A percentile compares a stretch with the other conserved stretches of the same genome.
These are phyloP conservation scores for Polyergus mexicanus DNA, from an alignment of 1,140 invertebrate species.

Conservation along the genomic window DNA sequence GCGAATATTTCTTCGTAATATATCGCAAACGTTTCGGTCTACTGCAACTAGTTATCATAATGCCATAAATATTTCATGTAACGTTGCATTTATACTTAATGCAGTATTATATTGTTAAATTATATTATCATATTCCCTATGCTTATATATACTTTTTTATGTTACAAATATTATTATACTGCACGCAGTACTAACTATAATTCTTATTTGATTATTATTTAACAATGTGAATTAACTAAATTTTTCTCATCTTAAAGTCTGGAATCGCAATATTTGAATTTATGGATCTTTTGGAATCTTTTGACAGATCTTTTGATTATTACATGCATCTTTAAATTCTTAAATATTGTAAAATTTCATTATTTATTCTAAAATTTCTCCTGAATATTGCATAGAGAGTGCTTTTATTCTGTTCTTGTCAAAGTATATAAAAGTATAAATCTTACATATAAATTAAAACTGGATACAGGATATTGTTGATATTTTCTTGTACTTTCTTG, in stretches of 20 bases:
- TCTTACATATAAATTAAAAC: constrained; percentile 19
- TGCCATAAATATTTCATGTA: neutral
- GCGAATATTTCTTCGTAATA: constrained; percentile 1
- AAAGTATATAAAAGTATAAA: constrained; percentile 21
- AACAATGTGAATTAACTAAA: neutral
- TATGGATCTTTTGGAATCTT: neutral
- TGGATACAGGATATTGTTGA: neutral
- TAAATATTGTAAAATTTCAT: constrained; percentile 1
- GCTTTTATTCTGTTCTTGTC: neutral
- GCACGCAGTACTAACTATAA: neutral
- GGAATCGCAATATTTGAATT: constrained; percentile 4
- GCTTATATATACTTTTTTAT: neutral
- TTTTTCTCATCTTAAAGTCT: neutral
- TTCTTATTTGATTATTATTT: neutral
- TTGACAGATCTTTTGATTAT: neutral
- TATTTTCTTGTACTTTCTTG: neutral
- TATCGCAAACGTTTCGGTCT: constrained; percentile 21
- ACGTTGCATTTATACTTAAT: neutral
- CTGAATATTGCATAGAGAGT: constrained; percentile 1
- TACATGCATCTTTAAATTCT: neutral
- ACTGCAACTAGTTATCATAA: constrained; percentile 2
- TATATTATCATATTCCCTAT: neutral
- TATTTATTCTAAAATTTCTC: constrained; percentile 7
- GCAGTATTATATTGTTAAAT: neutral
- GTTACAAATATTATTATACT: neutral